A percentile compares a stretch with the other conserved stretches of the same genome.
Evolutionary conservation across 2,113 vertebrate species (phyloP).

Genomic region (Riparia riparia): DNA sequence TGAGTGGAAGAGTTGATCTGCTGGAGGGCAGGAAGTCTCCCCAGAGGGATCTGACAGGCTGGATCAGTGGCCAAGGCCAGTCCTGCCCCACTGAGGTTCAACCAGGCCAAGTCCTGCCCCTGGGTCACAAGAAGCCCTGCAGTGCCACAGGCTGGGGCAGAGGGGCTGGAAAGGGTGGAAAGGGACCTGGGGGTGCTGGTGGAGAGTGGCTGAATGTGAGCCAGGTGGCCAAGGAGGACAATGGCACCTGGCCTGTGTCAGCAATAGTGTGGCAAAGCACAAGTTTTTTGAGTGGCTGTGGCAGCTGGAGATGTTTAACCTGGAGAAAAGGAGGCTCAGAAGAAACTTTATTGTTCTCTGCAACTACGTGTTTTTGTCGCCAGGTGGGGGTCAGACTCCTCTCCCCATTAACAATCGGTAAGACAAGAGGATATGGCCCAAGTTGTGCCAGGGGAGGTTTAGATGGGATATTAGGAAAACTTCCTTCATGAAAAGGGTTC

Average conservation of each 20-base stretch:
- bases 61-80: rapidly evolving
- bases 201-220: not conserved
- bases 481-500: not conserved
- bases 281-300: not conserved
- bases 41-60: not conserved
- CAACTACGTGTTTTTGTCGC: not conserved
- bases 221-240: not conserved
- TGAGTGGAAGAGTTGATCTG: not conserved
- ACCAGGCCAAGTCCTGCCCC: not conserved
- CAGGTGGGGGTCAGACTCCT: not conserved
- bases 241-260: not conserved
- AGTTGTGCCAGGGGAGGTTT: not conserved
- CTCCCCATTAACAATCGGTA: not conserved
- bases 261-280: not conserved
- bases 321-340: not conserved
- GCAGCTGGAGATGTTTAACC: not conserved
- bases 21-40: rapidly evolving
- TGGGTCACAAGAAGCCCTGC: not conserved
- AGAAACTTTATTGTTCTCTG: not conserved
- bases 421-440: not conserved
- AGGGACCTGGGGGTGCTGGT: not conserved
- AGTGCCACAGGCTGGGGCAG: not conserved
- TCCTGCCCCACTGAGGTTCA: not conserved
- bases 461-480: not conserved
- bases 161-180: not conserved